Percentiles rank a stretch among this genome's conserved stretches.
Evolutionary conservation across 2,888 invertebrate genomes (phyloP).

Genomic region (Mesodorylaimus sp.): DNA sequence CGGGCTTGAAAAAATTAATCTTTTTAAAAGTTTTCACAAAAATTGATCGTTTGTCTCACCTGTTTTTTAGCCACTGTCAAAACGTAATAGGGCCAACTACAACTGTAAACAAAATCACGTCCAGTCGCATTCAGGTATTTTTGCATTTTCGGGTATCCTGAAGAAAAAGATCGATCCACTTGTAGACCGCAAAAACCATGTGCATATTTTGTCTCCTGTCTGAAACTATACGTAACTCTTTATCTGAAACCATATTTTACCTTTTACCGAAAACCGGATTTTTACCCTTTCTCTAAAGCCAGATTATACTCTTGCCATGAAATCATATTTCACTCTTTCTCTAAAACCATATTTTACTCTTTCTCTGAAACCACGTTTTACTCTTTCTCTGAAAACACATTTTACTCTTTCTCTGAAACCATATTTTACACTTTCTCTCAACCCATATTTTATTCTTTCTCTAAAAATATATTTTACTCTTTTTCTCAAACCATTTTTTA

Average conservation of each 20-base stretch:
- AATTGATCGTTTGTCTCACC: background rate
- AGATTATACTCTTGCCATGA: background rate
- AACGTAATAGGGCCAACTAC: slow-evolving; percentile 88
- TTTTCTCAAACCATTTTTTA: too few relatives aligned
- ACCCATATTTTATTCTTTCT: too few relatives aligned
- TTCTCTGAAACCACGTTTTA: too few relatives aligned
- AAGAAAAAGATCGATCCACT: slow-evolving; percentile 4
- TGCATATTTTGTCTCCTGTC: background rate
- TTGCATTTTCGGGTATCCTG: slow-evolving; percentile 82
- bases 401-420: too few relatives aligned
- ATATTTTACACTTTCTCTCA: too few relatives aligned
- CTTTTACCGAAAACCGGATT: background rate
- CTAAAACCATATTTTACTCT: too few relatives aligned
- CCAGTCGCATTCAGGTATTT: slow-evolving; percentile 72
- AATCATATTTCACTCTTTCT: too few relatives aligned
- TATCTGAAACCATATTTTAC: background rate
- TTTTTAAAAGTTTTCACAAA: background rate
- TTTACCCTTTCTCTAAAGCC: background rate
- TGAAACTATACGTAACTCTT: background rate
- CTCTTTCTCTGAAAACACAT: too few relatives aligned
- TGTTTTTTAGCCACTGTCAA: background rate
- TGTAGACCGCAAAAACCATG: background rate
- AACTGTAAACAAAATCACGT: slow-evolving; percentile 78
- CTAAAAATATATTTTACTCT: too few relatives aligned
- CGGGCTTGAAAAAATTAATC: slow-evolving; percentile 14